A percentile compares a stretch with the other conserved stretches of the same genome.
Conservation (phyloP, 2,797 vertebrate genomes). For the Australoheros facetus region DNA sequence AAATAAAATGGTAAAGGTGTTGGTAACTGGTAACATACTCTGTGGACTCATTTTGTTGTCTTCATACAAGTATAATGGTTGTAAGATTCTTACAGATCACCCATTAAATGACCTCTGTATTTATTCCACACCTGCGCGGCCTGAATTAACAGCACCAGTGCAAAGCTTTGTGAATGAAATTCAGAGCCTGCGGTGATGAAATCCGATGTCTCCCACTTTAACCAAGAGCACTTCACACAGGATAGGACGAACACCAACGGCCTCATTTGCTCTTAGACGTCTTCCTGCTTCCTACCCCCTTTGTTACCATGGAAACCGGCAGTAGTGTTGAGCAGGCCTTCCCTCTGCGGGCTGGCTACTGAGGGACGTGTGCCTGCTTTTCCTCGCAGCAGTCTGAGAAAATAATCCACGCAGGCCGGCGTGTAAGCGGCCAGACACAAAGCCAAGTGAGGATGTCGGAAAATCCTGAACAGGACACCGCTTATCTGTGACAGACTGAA, state of each 20-base stretch:
- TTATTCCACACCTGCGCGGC: not conserved
- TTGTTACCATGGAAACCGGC: constrained; percentile 66
- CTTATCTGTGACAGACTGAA: constrained; percentile 55
- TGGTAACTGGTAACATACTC: not conserved
- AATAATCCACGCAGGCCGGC: constrained; percentile 54
- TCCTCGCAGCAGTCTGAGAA: constrained; percentile 52
- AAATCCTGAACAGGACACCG: constrained; percentile 55
- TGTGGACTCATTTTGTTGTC: not conserved
- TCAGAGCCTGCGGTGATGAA: constrained; percentile 4
- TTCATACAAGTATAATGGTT: not conserved
- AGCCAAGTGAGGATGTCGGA: constrained; percentile 47
- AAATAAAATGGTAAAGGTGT: not conserved
- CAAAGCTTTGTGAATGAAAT: not conserved
- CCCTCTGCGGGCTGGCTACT: constrained; percentile 16
- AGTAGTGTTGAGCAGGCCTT: constrained; percentile 21
- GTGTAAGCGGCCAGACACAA: constrained; percentile 69
- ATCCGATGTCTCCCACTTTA: constrained; percentile 34
- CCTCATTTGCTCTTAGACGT: constrained; percentile 41
- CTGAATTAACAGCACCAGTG: not conserved
- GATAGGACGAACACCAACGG: constrained; percentile 32
- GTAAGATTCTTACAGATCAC: not conserved
- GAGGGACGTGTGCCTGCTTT: constrained; percentile 41
- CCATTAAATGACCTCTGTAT: not conserved
- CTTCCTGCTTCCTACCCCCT: constrained; percentile 32
- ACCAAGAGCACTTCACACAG: constrained; percentile 25